Conservation (phyloP, 37 sponge, comb jelly and placozoan genomes). For the Aplysina aerophoba region DNA sequence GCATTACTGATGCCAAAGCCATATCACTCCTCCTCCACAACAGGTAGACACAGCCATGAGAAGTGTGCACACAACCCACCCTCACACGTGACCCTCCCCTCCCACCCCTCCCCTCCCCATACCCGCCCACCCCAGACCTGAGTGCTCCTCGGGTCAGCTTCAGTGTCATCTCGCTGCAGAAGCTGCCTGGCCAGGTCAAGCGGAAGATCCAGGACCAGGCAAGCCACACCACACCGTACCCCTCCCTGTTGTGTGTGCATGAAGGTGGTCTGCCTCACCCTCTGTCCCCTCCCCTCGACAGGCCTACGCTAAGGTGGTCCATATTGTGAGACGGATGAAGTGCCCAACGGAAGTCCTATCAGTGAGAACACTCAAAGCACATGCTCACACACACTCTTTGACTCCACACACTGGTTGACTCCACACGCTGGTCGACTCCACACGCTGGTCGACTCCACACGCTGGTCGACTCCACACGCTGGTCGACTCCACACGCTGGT, state of each 20-base stretch:
- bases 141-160: conserved; percentile 47
- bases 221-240: no score
- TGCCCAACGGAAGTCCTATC: conserved; percentile 22
- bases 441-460: no score
- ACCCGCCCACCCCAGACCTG: conserved; percentile 15
- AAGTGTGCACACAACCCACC: not conserved
- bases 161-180: conserved; percentile 43
- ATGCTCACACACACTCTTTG: not conserved
- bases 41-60: conserved; percentile 1
- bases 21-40: not conserved
- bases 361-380: not conserved
- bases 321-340: not conserved
- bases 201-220: conserved; percentile 71
- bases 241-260: no score
- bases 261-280: not conserved
- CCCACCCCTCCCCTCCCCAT: not conserved
- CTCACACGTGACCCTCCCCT: not conserved
- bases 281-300: not conserved
- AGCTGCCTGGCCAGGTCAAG: conserved; percentile 59
- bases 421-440: no score
- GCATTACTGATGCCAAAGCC: not conserved
- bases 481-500: no score
- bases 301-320: conserved; percentile 22
- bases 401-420: not conserved
- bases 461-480: no score